Evolutionary conservation across 2,888 invertebrate genomes (phyloP), one percentile per base, ranked within the genome.

Genomic region (Cryptophagus acutangulus): DNA sequence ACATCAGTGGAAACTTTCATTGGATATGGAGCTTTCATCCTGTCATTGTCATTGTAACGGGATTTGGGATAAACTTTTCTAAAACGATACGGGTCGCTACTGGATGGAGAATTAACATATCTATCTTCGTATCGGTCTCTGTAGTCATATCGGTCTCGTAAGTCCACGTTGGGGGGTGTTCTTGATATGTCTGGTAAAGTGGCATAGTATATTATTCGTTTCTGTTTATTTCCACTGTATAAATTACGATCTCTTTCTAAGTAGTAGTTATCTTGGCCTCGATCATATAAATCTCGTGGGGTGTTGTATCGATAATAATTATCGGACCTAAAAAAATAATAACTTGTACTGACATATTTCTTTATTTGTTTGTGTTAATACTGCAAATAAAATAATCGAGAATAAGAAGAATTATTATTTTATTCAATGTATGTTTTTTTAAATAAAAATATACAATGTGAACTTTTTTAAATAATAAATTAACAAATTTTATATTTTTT

Each of bases 131-230:
- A 54, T 36, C 54, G 43, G 12, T 53, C 49, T 14, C 51, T 40
- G 15, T 46, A 46, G 36, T 48, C 47, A 51, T 76, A 77, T 51
- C 76, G 67, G 54, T 76, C 76, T 36, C 76, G 66, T 24, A 74
- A 61, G 59, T 76, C 77, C 6, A 76, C 75, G 52, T 72, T 75
- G 5, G 78, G 74, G 13, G 78, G 78, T 14, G 77, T 74, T 37
- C 82, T 70, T 1, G 81, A 77, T 2, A 82, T 77, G 63, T 83
- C 83, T 6, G 83, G 83, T 17, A 83, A 65, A 58, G 81, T 81
- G 0, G 83, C 81, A 51, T 83, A 83, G 58, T 83, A 83, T 40
- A 83, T 80, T 38, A 82, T 79, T 41, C 83, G 73, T 54, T 76
- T 76, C 4, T 76, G 76, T 56, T 74, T 75, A 41, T 74, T 74